These are phyloP conservation scores for Caenorhabditis angaria DNA, from an alignment of 2,888 invertebrate species.

Conservation along the genomic window DNA sequence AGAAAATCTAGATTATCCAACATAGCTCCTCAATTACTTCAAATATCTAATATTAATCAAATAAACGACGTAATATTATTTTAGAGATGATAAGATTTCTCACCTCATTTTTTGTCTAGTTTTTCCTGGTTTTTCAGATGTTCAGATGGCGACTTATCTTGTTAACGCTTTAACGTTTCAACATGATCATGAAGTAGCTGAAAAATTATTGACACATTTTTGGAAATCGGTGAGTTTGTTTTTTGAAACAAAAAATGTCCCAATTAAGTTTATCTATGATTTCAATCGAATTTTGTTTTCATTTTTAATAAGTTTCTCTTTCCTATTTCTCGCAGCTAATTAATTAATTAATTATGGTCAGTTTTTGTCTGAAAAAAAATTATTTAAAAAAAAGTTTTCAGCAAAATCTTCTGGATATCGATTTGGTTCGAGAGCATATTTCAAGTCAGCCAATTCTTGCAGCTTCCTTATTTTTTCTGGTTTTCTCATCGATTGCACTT, in stretches of 20 bases:
- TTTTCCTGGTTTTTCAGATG: constrained; percentile 5
- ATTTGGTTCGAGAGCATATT: constrained; percentile 45
- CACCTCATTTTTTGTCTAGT: not conserved
- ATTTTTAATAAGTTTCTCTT: not conserved
- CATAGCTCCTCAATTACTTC: too few relatives aligned
- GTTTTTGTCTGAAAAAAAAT: not conserved
- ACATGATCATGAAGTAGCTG: constrained; percentile 38
- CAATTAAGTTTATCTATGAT: constrained; percentile 11
- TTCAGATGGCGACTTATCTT: constrained; percentile 31
- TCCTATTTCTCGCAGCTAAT: not conserved
- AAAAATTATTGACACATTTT: constrained; percentile 27
- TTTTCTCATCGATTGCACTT: constrained; percentile 28
- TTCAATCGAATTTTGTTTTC: too few relatives aligned
- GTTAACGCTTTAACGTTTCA: constrained; percentile 37
- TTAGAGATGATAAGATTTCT: too few relatives aligned
- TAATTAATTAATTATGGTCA: not conserved
- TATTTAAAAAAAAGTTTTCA: constrained; percentile 14
- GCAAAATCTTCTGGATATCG: constrained; percentile 42
- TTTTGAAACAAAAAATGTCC: constrained; percentile 6
- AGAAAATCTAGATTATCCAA: too few relatives aligned
- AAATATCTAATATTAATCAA: too few relatives aligned
- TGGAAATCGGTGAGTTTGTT: constrained; percentile 33
- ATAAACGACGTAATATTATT: too few relatives aligned
- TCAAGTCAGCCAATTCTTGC: constrained; percentile 47
- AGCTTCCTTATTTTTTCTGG: constrained; percentile 32